Evolutionary conservation across 2,113 vertebrate species (phyloP).

Genomic region (Scortum barcoo): DNA sequence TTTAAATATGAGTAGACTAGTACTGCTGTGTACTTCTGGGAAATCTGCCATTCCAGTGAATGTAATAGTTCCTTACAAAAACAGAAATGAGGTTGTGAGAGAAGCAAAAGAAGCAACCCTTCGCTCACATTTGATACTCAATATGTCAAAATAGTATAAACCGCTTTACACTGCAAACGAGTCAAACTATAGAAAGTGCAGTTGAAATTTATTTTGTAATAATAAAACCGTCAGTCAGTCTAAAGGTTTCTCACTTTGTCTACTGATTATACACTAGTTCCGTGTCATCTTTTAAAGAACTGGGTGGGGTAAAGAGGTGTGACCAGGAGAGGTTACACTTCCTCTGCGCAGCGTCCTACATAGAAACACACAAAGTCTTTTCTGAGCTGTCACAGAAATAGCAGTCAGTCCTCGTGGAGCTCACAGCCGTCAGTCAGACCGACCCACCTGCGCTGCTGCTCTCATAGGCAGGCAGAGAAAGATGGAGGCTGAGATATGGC

Average conservation of each 20-base stretch:
- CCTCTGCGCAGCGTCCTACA: not conserved
- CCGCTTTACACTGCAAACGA: not conserved
- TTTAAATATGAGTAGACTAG: no score
- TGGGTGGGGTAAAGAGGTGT: slow-evolving; percentile 16
- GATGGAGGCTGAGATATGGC: slow-evolving; percentile 50
- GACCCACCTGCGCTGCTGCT: slow-evolving; percentile 27
- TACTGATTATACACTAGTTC: no score
- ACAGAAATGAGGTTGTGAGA: no score
- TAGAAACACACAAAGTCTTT: slow-evolving; percentile 24
- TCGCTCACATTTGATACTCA: not conserved
- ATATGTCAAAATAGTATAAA: not conserved
- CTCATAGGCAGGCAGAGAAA: not conserved
- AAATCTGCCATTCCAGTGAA: no score
- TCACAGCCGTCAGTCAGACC: slow-evolving; percentile 11
- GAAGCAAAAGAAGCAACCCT: not conserved
- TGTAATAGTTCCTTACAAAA: no score
- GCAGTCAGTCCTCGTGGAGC: slow-evolving; percentile 33
- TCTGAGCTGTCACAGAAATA: slow-evolving; percentile 75
- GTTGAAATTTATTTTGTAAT: not conserved
- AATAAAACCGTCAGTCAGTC: not conserved
- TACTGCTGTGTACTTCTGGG: not conserved
- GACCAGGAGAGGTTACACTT: slow-evolving; percentile 31
- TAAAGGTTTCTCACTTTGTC: no score
- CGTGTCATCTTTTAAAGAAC: not conserved
- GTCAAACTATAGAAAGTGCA: not conserved